Conservation (phyloP, 2,888 invertebrate species). For the Leptopilina syphax region DNA sequence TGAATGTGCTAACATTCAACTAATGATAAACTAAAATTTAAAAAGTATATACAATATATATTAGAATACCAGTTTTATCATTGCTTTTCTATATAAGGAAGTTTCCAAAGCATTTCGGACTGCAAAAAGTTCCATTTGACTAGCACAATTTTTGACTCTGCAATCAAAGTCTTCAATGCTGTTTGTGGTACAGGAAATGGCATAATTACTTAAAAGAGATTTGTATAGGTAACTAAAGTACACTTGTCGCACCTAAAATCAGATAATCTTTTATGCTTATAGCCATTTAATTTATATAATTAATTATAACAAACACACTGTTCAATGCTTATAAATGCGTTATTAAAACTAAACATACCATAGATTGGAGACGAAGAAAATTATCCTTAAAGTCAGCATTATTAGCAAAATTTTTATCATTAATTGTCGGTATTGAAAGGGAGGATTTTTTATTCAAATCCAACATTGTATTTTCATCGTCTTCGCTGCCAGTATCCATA, state of each 20-base stretch:
- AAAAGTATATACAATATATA: neutral
- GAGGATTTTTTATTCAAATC: slow-evolving; percentile 59
- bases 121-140: slow-evolving; percentile 67
- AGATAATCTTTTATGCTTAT: too few species aligned
- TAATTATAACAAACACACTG: neutral
- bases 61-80: slow-evolving; percentile 66
- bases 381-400: slow-evolving; percentile 60
- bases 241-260: slow-evolving; percentile 65
- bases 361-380: slow-evolving; percentile 66
- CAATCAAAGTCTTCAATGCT: slow-evolving; percentile 53
- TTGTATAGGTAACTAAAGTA: slow-evolving; percentile 69
- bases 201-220: slow-evolving; percentile 67
- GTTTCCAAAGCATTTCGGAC: slow-evolving; percentile 66
- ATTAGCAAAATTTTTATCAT: slow-evolving; percentile 57
- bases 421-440: slow-evolving; percentile 63
- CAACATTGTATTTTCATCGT: slow-evolving; percentile 57
- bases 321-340: slow-evolving; percentile 3
- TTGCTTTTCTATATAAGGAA: slow-evolving; percentile 65
- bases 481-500: slow-evolving; percentile 43
- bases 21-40: slow-evolving; percentile 7
- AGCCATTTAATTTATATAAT: neutral
- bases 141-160: slow-evolving; percentile 65
- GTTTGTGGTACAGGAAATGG: slow-evolving; percentile 60
- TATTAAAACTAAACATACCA: slow-evolving; percentile 56
- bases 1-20: too few species aligned